Conservation (phyloP, 2,113 vertebrate genomes). For the Cathartes aura region DNA sequence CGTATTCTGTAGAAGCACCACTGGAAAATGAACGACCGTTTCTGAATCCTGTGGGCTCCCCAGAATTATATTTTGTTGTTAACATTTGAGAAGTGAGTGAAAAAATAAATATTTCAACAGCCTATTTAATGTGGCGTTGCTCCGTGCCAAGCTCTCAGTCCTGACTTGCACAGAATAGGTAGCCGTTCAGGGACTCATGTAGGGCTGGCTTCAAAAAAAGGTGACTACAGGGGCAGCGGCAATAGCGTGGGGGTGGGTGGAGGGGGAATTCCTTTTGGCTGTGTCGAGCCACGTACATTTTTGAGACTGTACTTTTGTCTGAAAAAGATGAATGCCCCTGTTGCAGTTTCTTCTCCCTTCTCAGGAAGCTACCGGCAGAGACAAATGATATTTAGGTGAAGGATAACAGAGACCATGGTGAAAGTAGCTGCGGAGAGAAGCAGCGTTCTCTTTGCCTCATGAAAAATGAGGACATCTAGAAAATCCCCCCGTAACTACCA, state of each 20-base stretch:
- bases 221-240: neutral
- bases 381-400: neutral
- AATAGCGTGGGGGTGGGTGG: neutral
- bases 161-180: neutral
- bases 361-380: neutral
- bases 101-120: slow-evolving; percentile 75
- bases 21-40: neutral
- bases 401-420: neutral
- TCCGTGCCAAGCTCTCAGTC: neutral
- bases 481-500: fast-evolving
- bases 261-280: neutral
- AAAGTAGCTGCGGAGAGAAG: neutral
- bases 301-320: neutral
- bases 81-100: slow-evolving; percentile 67
- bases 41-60: slow-evolving; percentile 29
- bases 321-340: neutral
- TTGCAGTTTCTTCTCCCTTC: neutral
- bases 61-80: slow-evolving; percentile 38
- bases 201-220: neutral
- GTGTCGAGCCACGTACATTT: fast-evolving
- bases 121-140: neutral
- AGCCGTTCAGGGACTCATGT: fast-evolving
- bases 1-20: neutral
- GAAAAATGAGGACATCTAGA: neutral
- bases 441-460: neutral